phyloP scores from a whole-genome alignment of 2,113 vertebrate species.

The Rhipidura dahli region DNA sequence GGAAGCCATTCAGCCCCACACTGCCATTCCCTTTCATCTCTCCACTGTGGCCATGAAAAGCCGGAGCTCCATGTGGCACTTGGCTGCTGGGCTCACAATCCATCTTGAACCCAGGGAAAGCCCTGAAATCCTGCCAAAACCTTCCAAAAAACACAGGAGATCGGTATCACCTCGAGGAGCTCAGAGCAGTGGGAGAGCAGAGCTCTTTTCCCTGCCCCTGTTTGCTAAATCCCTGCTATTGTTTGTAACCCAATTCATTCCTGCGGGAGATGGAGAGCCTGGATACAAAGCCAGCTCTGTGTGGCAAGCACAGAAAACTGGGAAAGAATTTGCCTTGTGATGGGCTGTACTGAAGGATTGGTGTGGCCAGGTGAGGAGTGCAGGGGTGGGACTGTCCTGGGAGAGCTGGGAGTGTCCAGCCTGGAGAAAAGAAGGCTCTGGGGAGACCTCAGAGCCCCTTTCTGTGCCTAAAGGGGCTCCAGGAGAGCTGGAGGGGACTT shows the following conservation, averaged over 20 bases:
- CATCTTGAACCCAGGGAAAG: accelerated
- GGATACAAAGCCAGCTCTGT: not conserved
- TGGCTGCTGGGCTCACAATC: not conserved
- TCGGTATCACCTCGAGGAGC: not conserved
- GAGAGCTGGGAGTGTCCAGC: not conserved
- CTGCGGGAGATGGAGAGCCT: not conserved
- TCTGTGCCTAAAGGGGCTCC: not conserved
- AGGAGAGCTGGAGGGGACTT: not conserved
- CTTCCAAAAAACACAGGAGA: not conserved
- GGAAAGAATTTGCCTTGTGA: not conserved
- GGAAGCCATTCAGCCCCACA: not conserved
- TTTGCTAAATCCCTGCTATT: not conserved
- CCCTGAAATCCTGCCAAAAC: not conserved
- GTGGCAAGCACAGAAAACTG: accelerated
- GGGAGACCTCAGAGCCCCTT: not conserved
- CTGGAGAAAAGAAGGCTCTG: not conserved
- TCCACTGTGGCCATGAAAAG: not conserved
- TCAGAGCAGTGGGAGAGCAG: not conserved
- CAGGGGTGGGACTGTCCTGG: not conserved
- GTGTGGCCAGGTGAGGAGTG: not conserved
- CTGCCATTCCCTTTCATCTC: not conserved
- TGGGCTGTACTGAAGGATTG: not conserved
- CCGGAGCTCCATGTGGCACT: not conserved
- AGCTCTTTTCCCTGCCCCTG: not conserved
- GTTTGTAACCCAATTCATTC: not conserved